phyloP scores from a whole-genome alignment of 1,140 invertebrate genomes.

The Ectropis grisescens region DNA sequence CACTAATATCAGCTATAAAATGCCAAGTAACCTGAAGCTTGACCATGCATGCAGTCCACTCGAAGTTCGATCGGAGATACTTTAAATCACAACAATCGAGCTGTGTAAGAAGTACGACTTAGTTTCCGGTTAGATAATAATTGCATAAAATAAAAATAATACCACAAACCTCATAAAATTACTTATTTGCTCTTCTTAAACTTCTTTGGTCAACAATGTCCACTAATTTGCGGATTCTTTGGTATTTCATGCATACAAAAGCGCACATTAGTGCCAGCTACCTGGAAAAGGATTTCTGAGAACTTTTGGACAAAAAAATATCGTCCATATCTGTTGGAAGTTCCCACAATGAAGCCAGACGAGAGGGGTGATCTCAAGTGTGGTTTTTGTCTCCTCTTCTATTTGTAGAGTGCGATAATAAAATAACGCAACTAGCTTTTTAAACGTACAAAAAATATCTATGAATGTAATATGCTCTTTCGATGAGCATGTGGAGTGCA shows the following conservation, averaged over 20 bases:
- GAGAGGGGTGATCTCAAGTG: conserved; percentile 54
- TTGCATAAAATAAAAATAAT: too few relatives aligned
- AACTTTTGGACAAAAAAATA: conserved; percentile 39
- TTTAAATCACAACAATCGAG: too few relatives aligned
- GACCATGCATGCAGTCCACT: too few relatives aligned
- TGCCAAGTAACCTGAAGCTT: too few relatives aligned
- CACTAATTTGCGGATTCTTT: neutral
- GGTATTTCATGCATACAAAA: conserved; percentile 22
- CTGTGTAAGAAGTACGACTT: too few relatives aligned
- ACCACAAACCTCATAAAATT: too few relatives aligned
- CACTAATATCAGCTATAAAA: too few relatives aligned
- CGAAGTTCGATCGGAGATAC: too few relatives aligned
- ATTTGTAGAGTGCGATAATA: conserved; percentile 47
- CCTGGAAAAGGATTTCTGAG: conserved; percentile 44
- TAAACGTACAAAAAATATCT: conserved; percentile 1
- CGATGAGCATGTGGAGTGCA: neutral
- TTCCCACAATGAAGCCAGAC: conserved; percentile 49
- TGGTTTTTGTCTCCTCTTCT: conserved; percentile 49
- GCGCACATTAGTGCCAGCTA: conserved; percentile 28
- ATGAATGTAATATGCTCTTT: conserved; percentile 1
- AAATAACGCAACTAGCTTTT: conserved; percentile 24
- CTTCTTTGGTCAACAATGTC: neutral
- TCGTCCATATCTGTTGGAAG: conserved; percentile 33
- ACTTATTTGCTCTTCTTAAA: too few relatives aligned
- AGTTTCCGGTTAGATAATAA: too few relatives aligned